Conservation (phyloP, 2,113 vertebrate species). For the Brachirus orientalis region DNA sequence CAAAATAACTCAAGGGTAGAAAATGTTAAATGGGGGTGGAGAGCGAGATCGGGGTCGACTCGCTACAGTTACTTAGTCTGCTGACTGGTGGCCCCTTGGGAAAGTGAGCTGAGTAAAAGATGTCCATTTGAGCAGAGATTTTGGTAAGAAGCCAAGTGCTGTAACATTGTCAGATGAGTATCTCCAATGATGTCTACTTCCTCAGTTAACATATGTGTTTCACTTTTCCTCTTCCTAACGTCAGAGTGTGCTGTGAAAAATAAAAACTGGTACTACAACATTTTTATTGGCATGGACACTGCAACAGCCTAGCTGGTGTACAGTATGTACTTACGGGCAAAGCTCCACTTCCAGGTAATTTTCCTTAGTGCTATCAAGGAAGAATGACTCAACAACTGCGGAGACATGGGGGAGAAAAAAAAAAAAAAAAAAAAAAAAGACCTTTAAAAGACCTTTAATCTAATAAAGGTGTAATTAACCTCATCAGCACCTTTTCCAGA, state of each 20-base stretch:
- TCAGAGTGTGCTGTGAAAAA: not conserved
- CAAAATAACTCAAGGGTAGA: not conserved
- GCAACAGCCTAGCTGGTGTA: not conserved
- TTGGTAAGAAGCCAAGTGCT: not conserved
- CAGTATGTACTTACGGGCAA: constrained; percentile 91
- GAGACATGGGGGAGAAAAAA: too few species aligned
- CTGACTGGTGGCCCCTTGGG: not conserved
- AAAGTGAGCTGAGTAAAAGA: not conserved
- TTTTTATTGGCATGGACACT: not conserved
- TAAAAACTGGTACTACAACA: not conserved
- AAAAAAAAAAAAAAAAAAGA: constrained; percentile 25
- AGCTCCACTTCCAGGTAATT: constrained; percentile 94
- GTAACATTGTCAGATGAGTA: not conserved
- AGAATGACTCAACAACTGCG: constrained; percentile 93
- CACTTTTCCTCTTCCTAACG: not conserved
- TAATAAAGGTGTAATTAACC: constrained; percentile 11
- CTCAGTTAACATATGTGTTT: not conserved
- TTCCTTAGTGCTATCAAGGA: constrained; percentile 85
- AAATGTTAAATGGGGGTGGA: not conserved
- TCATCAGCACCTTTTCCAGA: not conserved
- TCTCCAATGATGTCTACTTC: not conserved
- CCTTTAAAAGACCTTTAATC: constrained; percentile 1
- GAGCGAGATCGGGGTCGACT: not conserved
- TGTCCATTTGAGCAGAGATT: not conserved
- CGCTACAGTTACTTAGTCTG: not conserved